Evolutionary conservation across 1,140 invertebrate genomes (phyloP).

Genomic region (Gonatopus flavifemur): DNA sequence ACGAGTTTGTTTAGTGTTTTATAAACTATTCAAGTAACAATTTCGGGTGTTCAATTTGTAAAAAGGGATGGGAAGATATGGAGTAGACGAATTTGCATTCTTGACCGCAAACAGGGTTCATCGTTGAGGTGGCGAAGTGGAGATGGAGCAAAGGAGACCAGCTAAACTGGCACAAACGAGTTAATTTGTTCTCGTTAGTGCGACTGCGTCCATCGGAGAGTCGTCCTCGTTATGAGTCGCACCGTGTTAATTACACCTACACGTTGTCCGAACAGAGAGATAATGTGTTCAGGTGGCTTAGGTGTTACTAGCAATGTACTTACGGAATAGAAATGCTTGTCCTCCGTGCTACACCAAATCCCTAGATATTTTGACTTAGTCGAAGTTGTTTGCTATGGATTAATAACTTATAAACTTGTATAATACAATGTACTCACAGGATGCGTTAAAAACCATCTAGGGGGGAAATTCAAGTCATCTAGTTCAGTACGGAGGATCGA

Average conservation of each 20-base stretch:
- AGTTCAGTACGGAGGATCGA: too few relatives aligned
- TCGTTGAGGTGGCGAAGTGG: slow-evolving; percentile 7
- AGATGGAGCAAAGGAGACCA: slow-evolving; percentile 25
- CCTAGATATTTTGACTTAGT: too few relatives aligned
- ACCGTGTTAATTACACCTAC: slow-evolving; percentile 46
- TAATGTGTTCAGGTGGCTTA: slow-evolving; percentile 36
- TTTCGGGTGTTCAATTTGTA: too few relatives aligned
- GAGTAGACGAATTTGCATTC: slow-evolving; percentile 44
- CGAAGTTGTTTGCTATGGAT: too few relatives aligned
- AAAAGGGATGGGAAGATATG: slow-evolving; percentile 24
- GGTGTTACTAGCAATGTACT: slow-evolving; percentile 14
- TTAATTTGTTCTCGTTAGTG: slow-evolving; percentile 50
- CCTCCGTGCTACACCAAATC: not conserved
- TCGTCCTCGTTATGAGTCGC: slow-evolving; percentile 37
- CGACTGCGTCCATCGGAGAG: slow-evolving; percentile 36
- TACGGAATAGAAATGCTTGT: slow-evolving; percentile 15
- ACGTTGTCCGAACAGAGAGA: slow-evolving; percentile 39
- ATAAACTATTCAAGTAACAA: too few relatives aligned
- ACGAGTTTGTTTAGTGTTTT: too few relatives aligned
- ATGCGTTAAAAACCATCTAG: too few relatives aligned
- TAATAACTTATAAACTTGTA: too few relatives aligned
- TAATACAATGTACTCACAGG: too few relatives aligned
- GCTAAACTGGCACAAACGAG: slow-evolving; percentile 42
- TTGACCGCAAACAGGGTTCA: slow-evolving; percentile 37
- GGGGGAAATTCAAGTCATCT: too few relatives aligned